These are phyloP conservation scores for Acrocephalus scirpaceus DNA, from an alignment of 2,797 vertebrate genomes.

Conservation along the genomic window DNA sequence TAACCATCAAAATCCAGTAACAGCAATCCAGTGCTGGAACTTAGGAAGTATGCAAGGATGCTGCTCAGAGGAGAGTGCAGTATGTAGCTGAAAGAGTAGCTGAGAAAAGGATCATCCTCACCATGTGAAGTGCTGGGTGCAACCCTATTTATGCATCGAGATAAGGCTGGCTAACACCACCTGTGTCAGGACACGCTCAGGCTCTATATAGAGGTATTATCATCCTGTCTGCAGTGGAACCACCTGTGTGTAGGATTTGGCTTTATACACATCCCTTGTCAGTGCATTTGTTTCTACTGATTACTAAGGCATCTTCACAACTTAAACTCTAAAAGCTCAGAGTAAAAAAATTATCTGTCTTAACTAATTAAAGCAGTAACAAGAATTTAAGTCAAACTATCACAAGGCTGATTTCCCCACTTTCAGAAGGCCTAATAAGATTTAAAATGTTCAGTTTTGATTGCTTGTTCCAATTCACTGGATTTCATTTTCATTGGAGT, in stretches of 20 bases:
- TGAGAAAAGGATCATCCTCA: not conserved
- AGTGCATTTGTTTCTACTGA: not conserved
- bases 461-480: not conserved
- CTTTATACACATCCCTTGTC: not conserved
- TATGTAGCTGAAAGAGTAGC: not conserved
- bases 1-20: not conserved
- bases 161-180: not conserved
- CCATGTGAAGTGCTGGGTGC: not conserved
- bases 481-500: not conserved
- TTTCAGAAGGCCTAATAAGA: not conserved
- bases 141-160: not conserved
- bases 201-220: not conserved
- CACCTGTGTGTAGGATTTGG: not conserved
- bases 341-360: not conserved
- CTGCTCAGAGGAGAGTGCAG: not conserved
- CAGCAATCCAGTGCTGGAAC: not conserved
- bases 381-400: not conserved
- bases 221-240: not conserved
- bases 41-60: not conserved
- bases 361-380: not conserved
- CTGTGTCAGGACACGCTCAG: not conserved
- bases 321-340: not conserved
- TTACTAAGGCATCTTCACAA: not conserved
- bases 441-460: not conserved
- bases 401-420: not conserved